Evolutionary conservation across 2,113 vertebrate species (phyloP), one percentile per base, ranked within the genome.

Genomic region (Cepphus grylle): DNA sequence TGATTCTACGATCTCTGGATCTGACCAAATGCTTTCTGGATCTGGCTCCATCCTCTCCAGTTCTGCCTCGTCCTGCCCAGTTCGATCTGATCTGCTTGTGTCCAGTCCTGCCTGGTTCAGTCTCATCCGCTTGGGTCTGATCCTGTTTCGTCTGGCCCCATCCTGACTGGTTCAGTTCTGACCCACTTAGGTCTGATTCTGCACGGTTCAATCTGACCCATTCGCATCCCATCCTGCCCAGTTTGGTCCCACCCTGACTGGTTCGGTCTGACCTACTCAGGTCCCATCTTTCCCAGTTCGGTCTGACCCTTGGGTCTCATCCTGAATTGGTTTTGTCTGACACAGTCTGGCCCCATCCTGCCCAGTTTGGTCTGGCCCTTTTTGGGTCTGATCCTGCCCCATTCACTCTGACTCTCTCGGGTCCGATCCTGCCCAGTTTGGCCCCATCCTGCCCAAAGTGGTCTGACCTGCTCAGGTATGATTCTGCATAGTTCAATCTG

Each of bases 1-100:
- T 49, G 47, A 49, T 49, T 49, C 47, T 49, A 22, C 21, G 47
- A 10, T 59, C n/a, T 15, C 34, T 32, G 4, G 25, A 30, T 65
- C 11, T 7, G 9, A 40, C 32, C 12, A 20, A 6, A 14, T 65
- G 62, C 27, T 53, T 32, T 59, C 52, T 27, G 49, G 23, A 25
- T 49, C 10, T n/a, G 63, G 34, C 4, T 26, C 59, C 18, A 2
- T 65, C 43, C 27, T 53, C n/a, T 36, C 66, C 76, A 26, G 61
- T 15, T 34, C 50, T 55, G 61, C n/a, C 66, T 40, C 21, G 25
- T 65, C 67, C 56, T 73, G 47, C 45, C 85, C 65, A 8, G 38
- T 34, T 69, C 8, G 1, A 11, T 21, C 38, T 0, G 1, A 50
- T 12, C 81, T 11, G 20, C 36, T 29, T 3, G 16, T 53, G 22